phyloP scores from a whole-genome alignment of 2,888 invertebrate species.

The Trachelus troglodyta region DNA sequence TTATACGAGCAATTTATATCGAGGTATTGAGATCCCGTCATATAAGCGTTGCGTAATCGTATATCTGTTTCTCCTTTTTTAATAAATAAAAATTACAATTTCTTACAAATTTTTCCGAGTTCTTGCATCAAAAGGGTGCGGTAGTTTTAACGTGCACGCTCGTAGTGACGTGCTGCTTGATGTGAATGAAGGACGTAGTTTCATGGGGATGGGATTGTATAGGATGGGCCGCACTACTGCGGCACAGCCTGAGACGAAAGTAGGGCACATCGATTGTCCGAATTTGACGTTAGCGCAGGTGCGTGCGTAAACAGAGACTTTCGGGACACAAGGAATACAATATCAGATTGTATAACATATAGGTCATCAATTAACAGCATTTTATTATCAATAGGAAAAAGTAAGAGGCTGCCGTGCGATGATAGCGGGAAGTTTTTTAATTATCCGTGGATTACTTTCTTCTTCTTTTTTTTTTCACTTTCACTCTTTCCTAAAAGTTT shows the following conservation, averaged over 20 bases:
- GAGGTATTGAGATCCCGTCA: too few relatives aligned
- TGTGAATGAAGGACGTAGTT: neutral
- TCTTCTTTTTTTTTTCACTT: neutral
- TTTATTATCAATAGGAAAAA: neutral
- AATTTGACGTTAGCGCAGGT: conserved; percentile 8
- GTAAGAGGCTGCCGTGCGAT: neutral
- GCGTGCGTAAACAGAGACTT: conserved; percentile 4
- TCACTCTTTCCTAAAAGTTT: neutral
- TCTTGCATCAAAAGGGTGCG: neutral
- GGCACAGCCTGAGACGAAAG: conserved; percentile 1
- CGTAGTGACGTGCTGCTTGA: neutral
- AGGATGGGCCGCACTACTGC: conserved; percentile 2
- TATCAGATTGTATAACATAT: neutral
- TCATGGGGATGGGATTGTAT: conserved; percentile 2
- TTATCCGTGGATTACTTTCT: neutral
- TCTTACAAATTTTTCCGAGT: neutral
- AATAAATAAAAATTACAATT: neutral
- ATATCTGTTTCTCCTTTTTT: neutral
- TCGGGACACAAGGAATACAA: neutral
- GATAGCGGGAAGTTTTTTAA: neutral
- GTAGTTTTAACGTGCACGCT: neutral
- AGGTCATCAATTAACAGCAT: neutral
- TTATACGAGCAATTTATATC: too few relatives aligned
- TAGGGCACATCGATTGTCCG: conserved; percentile 23
- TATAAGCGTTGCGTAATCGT: neutral